Evolutionary conservation across 2,888 invertebrate genomes (phyloP).

Genomic region (Allolobophora icterica): DNA sequence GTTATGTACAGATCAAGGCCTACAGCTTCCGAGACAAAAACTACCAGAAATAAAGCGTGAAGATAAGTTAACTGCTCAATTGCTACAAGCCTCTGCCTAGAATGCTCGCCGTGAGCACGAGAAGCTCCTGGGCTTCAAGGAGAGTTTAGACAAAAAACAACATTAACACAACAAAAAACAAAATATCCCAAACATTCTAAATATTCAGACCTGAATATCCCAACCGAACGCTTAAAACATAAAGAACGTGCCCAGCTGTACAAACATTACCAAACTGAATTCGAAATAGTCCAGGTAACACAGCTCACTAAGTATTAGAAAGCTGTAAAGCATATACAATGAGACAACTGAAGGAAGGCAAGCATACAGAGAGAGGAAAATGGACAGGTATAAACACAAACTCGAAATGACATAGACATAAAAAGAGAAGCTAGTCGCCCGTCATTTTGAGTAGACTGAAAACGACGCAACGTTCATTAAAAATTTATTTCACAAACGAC

Average conservation of each 20-base stretch:
- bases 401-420: background rate
- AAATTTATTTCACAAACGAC: background rate
- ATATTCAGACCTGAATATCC: background rate
- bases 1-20: background rate
- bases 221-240: background rate
- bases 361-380: background rate
- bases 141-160: background rate
- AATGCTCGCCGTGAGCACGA: background rate
- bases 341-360: background rate
- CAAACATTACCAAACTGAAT: background rate
- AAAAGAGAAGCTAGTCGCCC: background rate
- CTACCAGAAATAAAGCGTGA: background rate
- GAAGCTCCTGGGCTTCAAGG: background rate
- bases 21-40: background rate
- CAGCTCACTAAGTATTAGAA: background rate
- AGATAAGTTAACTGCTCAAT: background rate
- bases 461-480: background rate
- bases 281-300: background rate
- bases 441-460: background rate
- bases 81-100: background rate
- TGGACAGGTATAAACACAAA: background rate
- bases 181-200: background rate
- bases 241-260: background rate
- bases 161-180: background rate
- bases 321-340: background rate